These are phyloP conservation scores for Embidobia sp. DNA, from an alignment of 2,888 invertebrate species.

Conservation along the genomic window DNA sequence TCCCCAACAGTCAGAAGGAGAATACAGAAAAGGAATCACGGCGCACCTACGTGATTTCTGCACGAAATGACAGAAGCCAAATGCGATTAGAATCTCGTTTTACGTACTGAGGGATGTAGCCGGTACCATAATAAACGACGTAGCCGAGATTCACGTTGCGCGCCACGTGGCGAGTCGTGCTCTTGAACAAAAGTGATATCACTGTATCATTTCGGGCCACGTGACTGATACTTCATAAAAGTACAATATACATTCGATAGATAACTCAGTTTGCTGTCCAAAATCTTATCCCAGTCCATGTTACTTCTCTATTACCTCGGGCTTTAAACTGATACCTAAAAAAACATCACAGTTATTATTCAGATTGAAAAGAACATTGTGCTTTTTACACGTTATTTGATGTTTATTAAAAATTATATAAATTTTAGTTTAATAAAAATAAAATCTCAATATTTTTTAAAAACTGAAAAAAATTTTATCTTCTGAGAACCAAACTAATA, in stretches of 20 bases:
- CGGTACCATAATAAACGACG: slow-evolving; percentile 72
- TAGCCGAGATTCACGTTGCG: slow-evolving; percentile 72
- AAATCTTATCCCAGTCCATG: slow-evolving; percentile 44
- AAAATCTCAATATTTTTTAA: too few species aligned
- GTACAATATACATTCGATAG: slow-evolving; percentile 70
- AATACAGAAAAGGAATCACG: slow-evolving; percentile 39
- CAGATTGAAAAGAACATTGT: too few species aligned
- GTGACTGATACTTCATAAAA: slow-evolving; percentile 78
- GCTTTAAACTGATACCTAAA: slow-evolving; percentile 22
- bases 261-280: slow-evolving; percentile 47
- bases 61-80: slow-evolving; percentile 74
- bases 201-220: slow-evolving; percentile 74
- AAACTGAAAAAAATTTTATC: too few species aligned
- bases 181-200: slow-evolving; percentile 74
- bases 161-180: slow-evolving; percentile 76
- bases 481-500: too few species aligned
- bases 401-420: too few species aligned
- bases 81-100: slow-evolving; percentile 76
- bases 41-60: slow-evolving; percentile 71
- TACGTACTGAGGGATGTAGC: slow-evolving; percentile 67
- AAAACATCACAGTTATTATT: too few species aligned
- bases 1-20: slow-evolving; percentile 10
- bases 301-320: slow-evolving; percentile 17
- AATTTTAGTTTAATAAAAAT: too few species aligned
- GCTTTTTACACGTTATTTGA: too few species aligned